Evolutionary conservation across 1,140 invertebrate species (phyloP), one percentile per base, ranked within the genome.

Genomic region (Epicauta chinensis): DNA sequence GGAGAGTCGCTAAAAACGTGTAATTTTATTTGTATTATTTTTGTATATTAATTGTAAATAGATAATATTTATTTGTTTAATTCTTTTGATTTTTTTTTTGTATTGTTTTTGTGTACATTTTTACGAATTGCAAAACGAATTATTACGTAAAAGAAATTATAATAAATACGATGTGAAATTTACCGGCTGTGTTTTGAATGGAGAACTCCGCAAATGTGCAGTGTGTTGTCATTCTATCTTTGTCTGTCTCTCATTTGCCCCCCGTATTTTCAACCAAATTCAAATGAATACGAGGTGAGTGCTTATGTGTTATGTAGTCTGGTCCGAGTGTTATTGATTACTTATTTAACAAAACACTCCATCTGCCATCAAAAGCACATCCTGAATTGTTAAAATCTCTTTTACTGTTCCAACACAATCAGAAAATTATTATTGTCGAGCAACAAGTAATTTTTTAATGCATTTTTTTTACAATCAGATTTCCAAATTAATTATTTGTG

Each of bases 91-190:
- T 32, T 38, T 49, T 34, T 53, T 61, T 67, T 61, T 66, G 63
- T 67, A 69, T 68, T 53, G 65, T 64, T 69, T n/a, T 59, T 68
- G 61, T 69, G 65, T 63, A 69, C 65, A 69, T 68, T 68, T 68
- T 60, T 66, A 69, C 66, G 56, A 63, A 59, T 62, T 64, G 60
- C 61, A 58, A 64, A 51, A 61, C 56, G 61, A 65, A 64, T 62
- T 55, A 63, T 55, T n/a, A n/a, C n/a, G n/a, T n/a, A n/a, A n/a
- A n/a, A n/a, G n/a, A 56, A 61, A 23, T 34, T 14, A 39, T 61
- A 66, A 66, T 66, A 69, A 66, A 69, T 63, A 61, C 62, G 58
- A 66, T 68, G 67, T 69, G 61, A 69, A 66, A 65, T 59, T 61
- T 62, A 48, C 45, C 54, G 51, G 44, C 49, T 56, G 60, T 59